A percentile compares a stretch with the other conserved stretches of the same genome.
These are phyloP conservation scores for Mesaphorura yosii DNA, from an alignment of 1,140 invertebrate species.

Conservation along the genomic window DNA sequence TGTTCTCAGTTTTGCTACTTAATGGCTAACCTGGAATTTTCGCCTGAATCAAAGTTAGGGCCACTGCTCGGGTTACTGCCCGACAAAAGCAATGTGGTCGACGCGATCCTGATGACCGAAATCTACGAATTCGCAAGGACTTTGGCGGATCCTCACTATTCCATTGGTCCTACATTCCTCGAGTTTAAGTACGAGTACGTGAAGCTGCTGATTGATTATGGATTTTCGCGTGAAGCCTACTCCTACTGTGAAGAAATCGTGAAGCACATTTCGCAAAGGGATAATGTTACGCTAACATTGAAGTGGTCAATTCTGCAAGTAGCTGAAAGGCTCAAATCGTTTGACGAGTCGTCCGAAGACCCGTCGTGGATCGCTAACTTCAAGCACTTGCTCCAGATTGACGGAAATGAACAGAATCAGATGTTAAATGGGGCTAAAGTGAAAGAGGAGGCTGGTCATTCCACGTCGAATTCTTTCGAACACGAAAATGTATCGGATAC, in stretches of 20 bases:
- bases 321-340: slow-evolving; percentile 12
- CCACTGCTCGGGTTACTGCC: slow-evolving; percentile 57
- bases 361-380: no score
- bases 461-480: not conserved
- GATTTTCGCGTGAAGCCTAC: slow-evolving; percentile 61
- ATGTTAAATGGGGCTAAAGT: no score
- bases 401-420: no score
- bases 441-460: no score
- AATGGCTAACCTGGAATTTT: slow-evolving; percentile 67
- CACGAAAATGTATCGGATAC: not conserved
- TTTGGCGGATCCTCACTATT: slow-evolving; percentile 52
- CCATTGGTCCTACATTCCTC: slow-evolving; percentile 19
- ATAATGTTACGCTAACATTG: not conserved
- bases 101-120: slow-evolving; percentile 85
- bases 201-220: slow-evolving; percentile 61
- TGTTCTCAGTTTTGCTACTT: slow-evolving; percentile 91
- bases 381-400: no score
- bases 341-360: no score
- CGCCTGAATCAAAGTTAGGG: slow-evolving; percentile 46
- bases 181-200: slow-evolving; percentile 49
- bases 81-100: slow-evolving; percentile 38
- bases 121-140: slow-evolving; percentile 85
- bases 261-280: slow-evolving; percentile 25
- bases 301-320: slow-evolving; percentile 14
- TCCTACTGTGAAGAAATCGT: slow-evolving; percentile 71